Base-by-base conservation (phyloP, 2,888 invertebrate genomes). In the Callyntrura sp. region DNA sequence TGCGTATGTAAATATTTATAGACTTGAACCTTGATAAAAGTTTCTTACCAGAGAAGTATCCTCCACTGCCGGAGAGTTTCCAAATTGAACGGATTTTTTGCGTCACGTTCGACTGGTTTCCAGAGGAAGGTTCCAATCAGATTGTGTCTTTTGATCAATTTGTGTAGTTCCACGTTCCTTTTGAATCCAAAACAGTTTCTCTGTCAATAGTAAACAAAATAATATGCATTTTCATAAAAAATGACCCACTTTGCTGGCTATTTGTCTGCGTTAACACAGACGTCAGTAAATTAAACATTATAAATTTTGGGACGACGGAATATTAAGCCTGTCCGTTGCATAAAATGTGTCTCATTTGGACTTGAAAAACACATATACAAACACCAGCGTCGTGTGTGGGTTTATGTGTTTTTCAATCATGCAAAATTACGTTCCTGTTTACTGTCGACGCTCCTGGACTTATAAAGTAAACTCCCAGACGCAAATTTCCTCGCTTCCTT, bases 141-240 rank as follows among this genome's bases (percentile, higher is more conserved):
- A 76, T 51, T 48, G 35, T 35, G 35, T 12, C 48, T 28, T 76
- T 76, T 76, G 76, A 76, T 76, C 76, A 76, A 76, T 76, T 48
- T 51, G 48, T 51, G 48, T 23, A n/a, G 76, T 25, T 43, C 14
- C 51, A 25, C 25, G 12, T 51, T 51, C 51, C 23, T 25, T 62
- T 70, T 23, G 62, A 70, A 65, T 65, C 28, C 65, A 5, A 70
- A 43, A 43, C 35, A 12, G 65, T 12, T 0, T 43, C 17, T 23
- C 76, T 76, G 76, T n/a, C 12, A 51, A 76, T 20, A 76, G 48
- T 12, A 73, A 48, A 73, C 23, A 20, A 76, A 55, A 8, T 43
- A 68, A 43, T 73, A 73, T 73, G 43, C 45, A 20, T 73, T 8
- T 73, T 45, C 20, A 45, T 9, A 73, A 73, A 35, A 73, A 45